Percentiles rank a stretch among this genome's conserved stretches.
phyloP scores from a whole-genome alignment of 1,140 invertebrate species.

The Hypsibius dujardini region DNA sequence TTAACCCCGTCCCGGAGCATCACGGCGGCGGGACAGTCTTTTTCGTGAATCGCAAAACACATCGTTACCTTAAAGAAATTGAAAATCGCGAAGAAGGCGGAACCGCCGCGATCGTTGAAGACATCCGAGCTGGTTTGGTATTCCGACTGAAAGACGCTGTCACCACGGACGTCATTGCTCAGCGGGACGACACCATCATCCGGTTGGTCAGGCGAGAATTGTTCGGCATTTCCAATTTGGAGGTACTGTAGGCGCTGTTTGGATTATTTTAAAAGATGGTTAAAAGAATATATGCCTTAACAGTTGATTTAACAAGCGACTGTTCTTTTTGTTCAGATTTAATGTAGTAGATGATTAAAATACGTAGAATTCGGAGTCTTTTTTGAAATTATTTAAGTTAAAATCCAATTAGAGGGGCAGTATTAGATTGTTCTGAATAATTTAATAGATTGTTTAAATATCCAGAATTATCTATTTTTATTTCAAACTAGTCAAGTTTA shows the following conservation, averaged over 20 bases:
- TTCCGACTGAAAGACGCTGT: slow-evolving; percentile 68
- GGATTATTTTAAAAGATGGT: no score
- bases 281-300: no score
- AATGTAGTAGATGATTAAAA: no score
- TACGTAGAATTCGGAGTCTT: no score
- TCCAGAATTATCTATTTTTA: no score
- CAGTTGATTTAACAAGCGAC: no score
- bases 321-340: no score
- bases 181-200: slow-evolving; percentile 42
- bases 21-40: slow-evolving; percentile 47
- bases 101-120: slow-evolving; percentile 60
- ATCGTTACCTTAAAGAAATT: slow-evolving; percentile 42
- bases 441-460: no score
- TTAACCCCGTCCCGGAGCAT: slow-evolving; percentile 37
- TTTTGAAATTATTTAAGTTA: background rate
- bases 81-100: slow-evolving; percentile 65
- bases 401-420: no score
- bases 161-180: slow-evolving; percentile 49
- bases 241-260: no score
- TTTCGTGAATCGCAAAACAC: slow-evolving; percentile 38
- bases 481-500: no score
- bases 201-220: slow-evolving; percentile 4
- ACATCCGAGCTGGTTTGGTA: slow-evolving; percentile 61
- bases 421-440: no score
- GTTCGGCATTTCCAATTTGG: background rate